Base-by-base conservation (phyloP, 2,797 vertebrate species). In the Channa striata region DNA sequence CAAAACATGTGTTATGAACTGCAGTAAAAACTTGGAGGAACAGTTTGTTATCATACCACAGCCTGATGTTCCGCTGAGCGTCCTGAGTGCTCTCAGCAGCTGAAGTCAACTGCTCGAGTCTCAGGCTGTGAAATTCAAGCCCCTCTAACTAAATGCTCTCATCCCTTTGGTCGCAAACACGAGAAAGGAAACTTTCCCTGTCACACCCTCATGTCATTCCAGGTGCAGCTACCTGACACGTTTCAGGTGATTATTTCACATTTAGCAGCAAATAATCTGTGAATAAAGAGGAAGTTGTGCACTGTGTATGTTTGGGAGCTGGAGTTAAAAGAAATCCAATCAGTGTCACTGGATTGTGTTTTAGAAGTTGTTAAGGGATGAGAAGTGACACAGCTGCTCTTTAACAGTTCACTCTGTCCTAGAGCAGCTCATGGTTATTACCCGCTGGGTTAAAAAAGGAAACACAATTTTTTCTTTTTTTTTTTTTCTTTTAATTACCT, bases 381-480 rank as follows among this genome's bases (percentile, higher is more conserved):
- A 1, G 9, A 40, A 48, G 63, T 67, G 59, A 68, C 72, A 67
- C 79, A 83, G 76, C 72, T 80, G 80, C 47, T 75, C 59, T 73
- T 40, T 78, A 56, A 61, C 59, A 44, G 46, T 43, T 74, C 42
- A 16, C 46, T 23, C 25, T 14, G 14, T 74, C 42, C 69, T 34
- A 39, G 13, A 66, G 30, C 47, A 43, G 42, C 17, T 46, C n/a
- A 53, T 49, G 52, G 42, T 71, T 64, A 47, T 69, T 39, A 53
- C 37, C 58, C 19, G 4, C 23, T 51, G 47, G 70, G 54, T 72
- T 59, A 59, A 53, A 47, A 47, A 69, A n/a, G n/a, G n/a, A n/a
- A n/a, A n/a, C n/a, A n/a, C n/a, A n/a, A n/a, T n/a, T n/a, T n/a
- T n/a, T n/a, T n/a, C n/a, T n/a, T n/a, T n/a, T n/a, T n/a, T n/a